These are phyloP conservation scores for Erythrocebus patas DNA, from an alignment of 2,113 vertebrate species.

Conservation along the genomic window DNA sequence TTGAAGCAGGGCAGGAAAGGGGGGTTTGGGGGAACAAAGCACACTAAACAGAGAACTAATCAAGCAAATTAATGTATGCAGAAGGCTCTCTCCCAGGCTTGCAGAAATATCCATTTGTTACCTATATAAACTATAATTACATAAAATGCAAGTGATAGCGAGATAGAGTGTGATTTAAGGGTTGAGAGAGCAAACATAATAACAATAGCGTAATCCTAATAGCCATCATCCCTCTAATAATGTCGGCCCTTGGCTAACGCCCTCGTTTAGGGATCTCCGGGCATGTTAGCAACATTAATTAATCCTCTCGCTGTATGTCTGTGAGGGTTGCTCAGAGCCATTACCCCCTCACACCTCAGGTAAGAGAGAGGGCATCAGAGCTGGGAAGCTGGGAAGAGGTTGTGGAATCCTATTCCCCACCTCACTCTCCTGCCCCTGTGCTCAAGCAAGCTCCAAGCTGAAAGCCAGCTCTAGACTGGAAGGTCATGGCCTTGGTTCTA, in stretches of 20 bases:
- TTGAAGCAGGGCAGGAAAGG: conserved; percentile 59
- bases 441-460: not conserved
- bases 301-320: not conserved
- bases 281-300: conserved; percentile 54
- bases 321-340: not conserved
- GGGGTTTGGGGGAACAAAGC: conserved; percentile 54
- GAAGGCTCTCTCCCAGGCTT: conserved; percentile 65
- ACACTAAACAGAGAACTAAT: conserved; percentile 70
- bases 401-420: not conserved
- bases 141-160: conserved; percentile 59
- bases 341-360: conserved; percentile 1
- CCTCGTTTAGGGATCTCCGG: conserved; percentile 46
- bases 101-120: conserved; percentile 75
- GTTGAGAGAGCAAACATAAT: conserved; percentile 77
- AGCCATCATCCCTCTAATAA: conserved; percentile 68
- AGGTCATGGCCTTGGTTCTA: not conserved
- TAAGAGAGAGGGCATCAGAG: not conserved
- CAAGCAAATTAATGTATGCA: conserved; percentile 77
- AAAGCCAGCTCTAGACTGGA: not conserved
- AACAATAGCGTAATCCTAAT: conserved; percentile 71
- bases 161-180: conserved; percentile 76
- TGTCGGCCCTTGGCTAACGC: conserved; percentile 51
- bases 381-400: not conserved
- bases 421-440: not conserved
- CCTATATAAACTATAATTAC: conserved; percentile 79